Evolutionary conservation across 2,888 invertebrate species (phyloP).

Genomic region (Athrips mouffetella): DNA sequence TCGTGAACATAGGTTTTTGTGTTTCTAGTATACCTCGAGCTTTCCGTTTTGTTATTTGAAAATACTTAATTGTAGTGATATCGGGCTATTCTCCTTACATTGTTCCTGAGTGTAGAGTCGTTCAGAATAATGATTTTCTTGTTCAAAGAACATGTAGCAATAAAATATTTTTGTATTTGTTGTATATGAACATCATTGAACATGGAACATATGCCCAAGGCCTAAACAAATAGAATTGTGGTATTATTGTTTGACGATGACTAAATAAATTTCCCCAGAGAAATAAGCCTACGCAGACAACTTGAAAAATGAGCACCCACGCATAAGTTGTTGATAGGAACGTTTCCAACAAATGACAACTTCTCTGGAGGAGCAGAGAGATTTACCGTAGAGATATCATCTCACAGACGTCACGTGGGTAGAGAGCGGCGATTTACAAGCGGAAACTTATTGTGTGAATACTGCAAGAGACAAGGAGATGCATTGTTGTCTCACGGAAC

Average conservation of each 20-base stretch:
- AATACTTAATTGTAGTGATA: slow-evolving; percentile 38
- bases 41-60: slow-evolving; percentile 43
- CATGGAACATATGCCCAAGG: no score
- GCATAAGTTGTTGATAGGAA: neutral
- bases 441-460: slow-evolving; percentile 34
- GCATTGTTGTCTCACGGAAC: no score
- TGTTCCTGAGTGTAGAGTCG: slow-evolving; percentile 15
- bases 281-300: no score
- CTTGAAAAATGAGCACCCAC: no score
- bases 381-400: slow-evolving; percentile 39
- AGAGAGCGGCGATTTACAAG: slow-evolving; percentile 36
- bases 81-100: slow-evolving; percentile 26
- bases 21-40: slow-evolving; percentile 40
- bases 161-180: no score
- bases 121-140: neutral
- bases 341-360: neutral
- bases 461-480: neutral
- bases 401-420: slow-evolving; percentile 32
- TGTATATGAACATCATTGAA: no score
- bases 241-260: no score
- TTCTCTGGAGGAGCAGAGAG: no score
- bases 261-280: no score
- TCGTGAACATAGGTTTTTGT: slow-evolving; percentile 49
- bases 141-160: no score
- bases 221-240: no score